These are phyloP conservation scores for Hemibagrus wyckioides DNA, from an alignment of 2,113 vertebrate genomes.

Conservation along the genomic window DNA sequence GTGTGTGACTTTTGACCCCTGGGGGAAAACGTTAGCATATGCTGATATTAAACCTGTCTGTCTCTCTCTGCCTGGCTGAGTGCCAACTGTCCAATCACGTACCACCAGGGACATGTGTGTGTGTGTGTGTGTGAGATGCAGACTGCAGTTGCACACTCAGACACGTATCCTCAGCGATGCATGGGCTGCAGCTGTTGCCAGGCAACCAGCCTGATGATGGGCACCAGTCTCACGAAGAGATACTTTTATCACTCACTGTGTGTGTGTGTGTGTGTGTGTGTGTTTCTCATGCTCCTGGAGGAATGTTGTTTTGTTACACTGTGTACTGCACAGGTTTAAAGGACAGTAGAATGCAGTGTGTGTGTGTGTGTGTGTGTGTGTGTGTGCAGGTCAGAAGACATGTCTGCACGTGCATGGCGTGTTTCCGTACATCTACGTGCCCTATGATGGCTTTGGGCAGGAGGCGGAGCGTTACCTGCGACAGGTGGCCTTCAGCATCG, in stretches of 20 bases:
- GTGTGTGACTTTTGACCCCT: not conserved
- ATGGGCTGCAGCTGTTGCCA: constrained; percentile 16
- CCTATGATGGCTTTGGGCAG: constrained; percentile 85
- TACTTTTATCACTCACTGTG: not conserved
- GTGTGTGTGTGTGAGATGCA: not conserved
- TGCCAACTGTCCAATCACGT: not conserved
- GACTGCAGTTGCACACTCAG: not conserved
- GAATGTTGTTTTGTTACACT: too few species aligned
- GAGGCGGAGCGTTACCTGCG: constrained; percentile 85
- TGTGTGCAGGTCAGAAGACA: constrained; percentile 89
- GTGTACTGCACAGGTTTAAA: too few species aligned
- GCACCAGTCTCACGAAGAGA: not conserved
- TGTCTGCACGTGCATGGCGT: constrained; percentile 95
- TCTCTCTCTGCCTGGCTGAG: not conserved
- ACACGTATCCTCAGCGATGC: not conserved
- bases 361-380: constrained; percentile 18
- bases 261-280: too few species aligned
- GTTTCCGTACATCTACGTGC: constrained; percentile 95
- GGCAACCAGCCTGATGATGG: constrained; percentile 1
- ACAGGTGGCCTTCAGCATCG: constrained; percentile 95
- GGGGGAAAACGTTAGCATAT: not conserved
- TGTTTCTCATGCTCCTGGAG: not conserved
- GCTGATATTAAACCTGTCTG: not conserved
- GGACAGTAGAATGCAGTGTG: constrained; percentile 6
- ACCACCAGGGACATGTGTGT: not conserved